Evolutionary conservation across 2,113 vertebrate genomes (phyloP), one percentile per base, ranked within the genome.

Genomic region (Phodopus roborovskii): DNA sequence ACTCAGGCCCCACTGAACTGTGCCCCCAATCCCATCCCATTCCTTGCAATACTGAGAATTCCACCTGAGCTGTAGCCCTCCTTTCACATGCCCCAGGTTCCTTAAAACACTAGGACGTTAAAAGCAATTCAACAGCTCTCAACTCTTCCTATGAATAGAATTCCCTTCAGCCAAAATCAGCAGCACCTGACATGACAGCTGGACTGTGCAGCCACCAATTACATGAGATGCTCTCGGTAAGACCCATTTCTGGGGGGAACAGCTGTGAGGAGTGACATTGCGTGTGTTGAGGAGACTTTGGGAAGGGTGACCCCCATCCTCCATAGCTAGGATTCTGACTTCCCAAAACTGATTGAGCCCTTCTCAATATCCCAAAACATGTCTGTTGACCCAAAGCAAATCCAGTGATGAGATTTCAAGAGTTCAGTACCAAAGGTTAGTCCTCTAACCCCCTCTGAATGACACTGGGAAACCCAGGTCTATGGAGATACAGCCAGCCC

Each of bases 191-290:
- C 71, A 79, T 45, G 60, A 81, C 24, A 5, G 6, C 36, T 88
- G 90, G 64, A 42, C 94, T 79, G 9, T 64, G 42, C 3, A 22
- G 60, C 60, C 56, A 60, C 66, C 50, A 19, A 71, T 58, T 71
- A 39, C 5, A 53, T 4, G n/a, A 45, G 64, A 30, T 10, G 2
- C 79, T 68, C 62, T 68, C 70, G 26, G n/a, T 30, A 36, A 2
- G 3, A 45, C 11, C 39, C 81, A 85, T 50, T 93, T 91, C 97
- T 64, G 33, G 96, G 97, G 94, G 96, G 28, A 95, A 92, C 96
- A 96, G 96, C 97, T 97, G 95, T 4, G 36, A 64, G n/a, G 15
- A 79, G 48, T 68, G 20, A 42, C 88, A 39, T 0, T 50, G 87
- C 2, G 36, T 1, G 7, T 0, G 42, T 13, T 78, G 93, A 96